phyloP scores from a whole-genome alignment of 2,113 vertebrate species.

The Triplophysa dalaica region DNA sequence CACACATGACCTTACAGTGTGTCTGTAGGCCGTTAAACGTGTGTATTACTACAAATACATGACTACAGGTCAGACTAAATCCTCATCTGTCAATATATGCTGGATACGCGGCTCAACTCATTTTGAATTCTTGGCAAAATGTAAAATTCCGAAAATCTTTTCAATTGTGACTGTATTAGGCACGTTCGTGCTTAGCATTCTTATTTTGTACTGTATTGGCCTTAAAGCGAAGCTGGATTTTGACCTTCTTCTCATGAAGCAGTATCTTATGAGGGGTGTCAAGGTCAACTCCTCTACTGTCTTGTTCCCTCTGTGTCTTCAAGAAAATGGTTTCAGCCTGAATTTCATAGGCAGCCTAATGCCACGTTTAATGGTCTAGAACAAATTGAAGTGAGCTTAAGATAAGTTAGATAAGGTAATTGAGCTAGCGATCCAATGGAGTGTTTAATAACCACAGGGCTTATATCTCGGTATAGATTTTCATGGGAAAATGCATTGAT shows the following conservation, averaged over 20 bases:
- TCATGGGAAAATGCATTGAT: not conserved
- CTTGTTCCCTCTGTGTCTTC: not conserved
- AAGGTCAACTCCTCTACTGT: not conserved
- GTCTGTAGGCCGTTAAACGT: constrained; percentile 7
- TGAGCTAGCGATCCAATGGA: not conserved
- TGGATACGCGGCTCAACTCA: not conserved
- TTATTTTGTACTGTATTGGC: not conserved
- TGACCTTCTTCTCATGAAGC: not conserved
- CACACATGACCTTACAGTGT: not conserved
- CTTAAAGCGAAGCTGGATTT: not conserved
- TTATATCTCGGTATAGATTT: not conserved
- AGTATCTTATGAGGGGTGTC: not conserved
- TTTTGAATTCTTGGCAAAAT: not conserved
- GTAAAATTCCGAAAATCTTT: too few relatives aligned
- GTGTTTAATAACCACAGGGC: not conserved
- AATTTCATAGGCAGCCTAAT: not conserved
- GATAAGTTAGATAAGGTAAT: not conserved
- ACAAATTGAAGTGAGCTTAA: not conserved
- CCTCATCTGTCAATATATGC: not conserved
- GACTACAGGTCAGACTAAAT: not conserved
- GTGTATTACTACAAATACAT: constrained; percentile 18
- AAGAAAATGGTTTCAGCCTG: not conserved
- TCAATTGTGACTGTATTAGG: not conserved
- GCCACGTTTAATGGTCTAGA: not conserved
- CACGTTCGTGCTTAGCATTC: not conserved